Base-by-base conservation (phyloP, 1,140 invertebrate species). In the Trichogramma pretiosum region DNA sequence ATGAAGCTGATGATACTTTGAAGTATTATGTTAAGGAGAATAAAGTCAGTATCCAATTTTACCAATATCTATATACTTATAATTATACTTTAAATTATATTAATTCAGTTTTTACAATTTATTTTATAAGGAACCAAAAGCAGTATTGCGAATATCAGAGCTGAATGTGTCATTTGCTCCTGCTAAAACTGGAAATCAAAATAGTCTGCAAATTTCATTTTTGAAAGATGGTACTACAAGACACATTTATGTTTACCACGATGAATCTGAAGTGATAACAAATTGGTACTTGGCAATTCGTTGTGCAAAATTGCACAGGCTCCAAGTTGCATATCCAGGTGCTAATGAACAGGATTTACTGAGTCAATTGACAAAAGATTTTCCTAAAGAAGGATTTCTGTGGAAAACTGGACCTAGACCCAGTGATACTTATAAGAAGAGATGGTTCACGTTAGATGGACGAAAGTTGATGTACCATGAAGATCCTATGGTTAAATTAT, bases 401-500 rank as follows among this genome's bases (percentile, higher is more conserved):
- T 87, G 80, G 81, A 87, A 94, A 74, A 92, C 88, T 7, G 90
- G 90, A 3, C 89, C 89, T 1, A 73, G 79, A 48, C 74, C 77
- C 5, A 80, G 78, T 13, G 88, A 93, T 62, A 82, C 81, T 1
- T 93, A 87, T 59, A 84, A 84, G 56, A 83, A 84, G 58, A 68
- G 89, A 34, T 93, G 89, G 89, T 92, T 93, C 59, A 89, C 87
- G 0, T 63, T 93, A n/a, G 88, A 92, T 58, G 81, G 84, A 53
- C 77, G 89, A 41, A 92, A 92, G 68, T 72, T 95, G 3, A 92
- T 93, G 87, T 93, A 93, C 60, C 85, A 89, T 57, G 84, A 89
- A 62, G 87, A 90, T 63, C 84, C 87, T 23, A 65, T 85, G 73
- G 82, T 84, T 65, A 70, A 26, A 32, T 43, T 10, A 10, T 45